phyloP scores from a whole-genome alignment of 2,888 invertebrate genomes.

The Hydroisotoma schaefferi region DNA sequence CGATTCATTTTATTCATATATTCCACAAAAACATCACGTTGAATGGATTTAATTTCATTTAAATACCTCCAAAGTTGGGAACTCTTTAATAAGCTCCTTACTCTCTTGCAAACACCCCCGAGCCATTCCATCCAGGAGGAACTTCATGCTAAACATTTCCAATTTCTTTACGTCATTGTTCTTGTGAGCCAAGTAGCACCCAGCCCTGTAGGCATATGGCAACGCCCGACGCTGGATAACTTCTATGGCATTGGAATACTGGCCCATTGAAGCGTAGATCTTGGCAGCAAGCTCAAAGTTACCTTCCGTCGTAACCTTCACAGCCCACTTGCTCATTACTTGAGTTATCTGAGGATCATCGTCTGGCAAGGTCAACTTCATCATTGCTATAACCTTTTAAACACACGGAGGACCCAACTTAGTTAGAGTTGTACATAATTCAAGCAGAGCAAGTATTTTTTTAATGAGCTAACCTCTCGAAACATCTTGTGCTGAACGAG shows the following conservation, averaged over 20 bases:
- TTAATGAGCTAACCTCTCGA: constrained; percentile 55
- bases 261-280: constrained; percentile 49
- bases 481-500: constrained; percentile 50
- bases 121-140: constrained; percentile 18
- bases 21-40: background rate
- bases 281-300: constrained; percentile 53
- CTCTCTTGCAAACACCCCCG: constrained; percentile 22
- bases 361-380: constrained; percentile 49
- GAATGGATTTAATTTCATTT: constrained; percentile 3
- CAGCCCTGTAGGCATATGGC: constrained; percentile 36
- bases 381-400: constrained; percentile 47
- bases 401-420: too few relatives aligned
- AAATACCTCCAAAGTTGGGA: constrained; percentile 27
- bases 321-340: constrained; percentile 51
- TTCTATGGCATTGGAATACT: constrained; percentile 25
- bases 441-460: too few relatives aligned
- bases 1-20: background rate
- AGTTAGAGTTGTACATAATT: too few relatives aligned
- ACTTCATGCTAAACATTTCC: constrained; percentile 35
- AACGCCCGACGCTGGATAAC: constrained; percentile 31
- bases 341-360: constrained; percentile 25
- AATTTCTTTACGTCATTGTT: constrained; percentile 17
- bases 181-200: constrained; percentile 27
- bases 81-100: constrained; percentile 18
- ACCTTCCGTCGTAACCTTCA: constrained; percentile 50